Conservation (phyloP, 2,797 vertebrate species). For the Hyperoplus immaculatus region DNA sequence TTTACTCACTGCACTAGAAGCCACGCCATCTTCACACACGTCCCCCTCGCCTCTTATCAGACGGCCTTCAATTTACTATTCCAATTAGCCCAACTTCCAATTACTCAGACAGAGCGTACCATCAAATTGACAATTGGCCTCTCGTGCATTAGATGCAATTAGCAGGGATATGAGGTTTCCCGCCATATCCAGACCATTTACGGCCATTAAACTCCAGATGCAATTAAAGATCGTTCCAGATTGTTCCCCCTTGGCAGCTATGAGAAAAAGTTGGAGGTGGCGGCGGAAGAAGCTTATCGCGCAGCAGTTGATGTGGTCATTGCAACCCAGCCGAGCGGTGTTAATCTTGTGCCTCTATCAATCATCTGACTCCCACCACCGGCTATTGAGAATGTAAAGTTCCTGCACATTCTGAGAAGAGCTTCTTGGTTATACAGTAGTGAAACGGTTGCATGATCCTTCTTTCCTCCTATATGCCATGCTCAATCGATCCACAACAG, state of each 20-base stretch:
- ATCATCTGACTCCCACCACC: constrained; percentile 16
- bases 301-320: constrained; percentile 19
- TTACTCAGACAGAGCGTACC: constrained; percentile 66
- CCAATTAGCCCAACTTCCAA: constrained; percentile 75
- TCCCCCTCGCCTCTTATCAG: constrained; percentile 11
- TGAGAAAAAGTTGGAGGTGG: constrained; percentile 47
- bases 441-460: constrained; percentile 10
- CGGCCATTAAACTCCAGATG: constrained; percentile 75
- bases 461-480: not conserved
- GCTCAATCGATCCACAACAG: too few relatives aligned
- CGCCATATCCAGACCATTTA: constrained; percentile 76
- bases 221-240: constrained; percentile 79
- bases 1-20: constrained; percentile 40
- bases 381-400: not conserved
- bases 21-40: constrained; percentile 21
- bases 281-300: constrained; percentile 26
- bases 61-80: constrained; percentile 62
- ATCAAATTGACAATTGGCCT: constrained; percentile 80
- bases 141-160: constrained; percentile 80
- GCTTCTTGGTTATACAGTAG: not conserved
- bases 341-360: constrained; percentile 19
- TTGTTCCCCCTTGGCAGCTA: constrained; percentile 37
- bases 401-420: not conserved
- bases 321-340: not conserved
- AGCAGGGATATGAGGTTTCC: constrained; percentile 78